Evolutionary conservation across 2,113 vertebrate genomes (phyloP), one percentile per base, ranked within the genome.

Genomic region (Pseudorectes ferrugineus): DNA sequence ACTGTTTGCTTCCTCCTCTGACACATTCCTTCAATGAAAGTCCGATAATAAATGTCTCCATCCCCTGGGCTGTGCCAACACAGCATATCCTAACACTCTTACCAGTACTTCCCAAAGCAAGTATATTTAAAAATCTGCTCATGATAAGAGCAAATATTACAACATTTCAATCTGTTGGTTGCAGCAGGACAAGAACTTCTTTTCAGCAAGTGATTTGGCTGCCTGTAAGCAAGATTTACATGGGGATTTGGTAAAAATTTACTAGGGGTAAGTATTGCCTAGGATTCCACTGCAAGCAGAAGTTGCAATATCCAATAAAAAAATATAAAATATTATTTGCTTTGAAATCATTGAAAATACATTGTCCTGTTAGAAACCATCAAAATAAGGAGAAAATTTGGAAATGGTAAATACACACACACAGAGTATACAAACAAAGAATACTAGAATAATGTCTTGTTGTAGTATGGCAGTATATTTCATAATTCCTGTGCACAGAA

Each of bases 211-310:
- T 63, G 29, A 77, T 52, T 0, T 68, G 33, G 25, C 28, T 88
- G 45, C 25, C 70, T 65, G 4, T 10, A 57, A 61, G 21, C 7
- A 77, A 83, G 46, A 45, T 31, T 82, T 78, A 55, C 3, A 36
- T 0, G 0, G 12, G 5, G 11, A n/a, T 59, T n/a, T 58, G n/a
- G 42, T 25, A n/a, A 65, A n/a, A 74, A 49, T 25, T 45, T 46
- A 35, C 19, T 5, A 59, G 12, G 22, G 31, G 5, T 67, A 88
- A 63, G 28, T 40, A 31, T 15, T 48, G 19, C 61, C 55, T 23
- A 26, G 25, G 38, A 52, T 80, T 72, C 29, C n/a, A 77, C 59
- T 36, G 31, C 19, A 71, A 68, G 71, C 7, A 75, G 35, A 62
- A 77, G 16, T 2, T 57, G 13, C 9, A 43, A 36, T 12, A 23